Percentiles rank a stretch among this genome's conserved stretches.
Conservation (phyloP, 2,888 invertebrate genomes). For the Microplitis deprimator region DNA sequence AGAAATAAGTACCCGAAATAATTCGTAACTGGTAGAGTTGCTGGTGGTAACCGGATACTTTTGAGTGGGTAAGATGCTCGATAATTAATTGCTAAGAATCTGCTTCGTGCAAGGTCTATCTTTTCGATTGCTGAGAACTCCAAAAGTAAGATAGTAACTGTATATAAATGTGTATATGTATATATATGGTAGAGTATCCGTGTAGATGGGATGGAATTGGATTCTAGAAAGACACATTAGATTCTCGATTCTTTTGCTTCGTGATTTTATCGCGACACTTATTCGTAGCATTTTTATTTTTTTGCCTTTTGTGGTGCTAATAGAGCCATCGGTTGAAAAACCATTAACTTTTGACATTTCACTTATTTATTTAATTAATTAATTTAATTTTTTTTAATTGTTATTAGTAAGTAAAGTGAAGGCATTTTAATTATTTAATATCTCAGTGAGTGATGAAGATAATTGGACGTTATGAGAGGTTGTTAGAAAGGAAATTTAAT, state of each 20-base stretch:
- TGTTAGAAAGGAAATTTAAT: no score
- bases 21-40: background rate
- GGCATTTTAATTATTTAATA: no score
- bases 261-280: slow-evolving; percentile 37
- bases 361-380: no score
- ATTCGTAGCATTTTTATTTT: slow-evolving; percentile 19
- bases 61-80: slow-evolving; percentile 54
- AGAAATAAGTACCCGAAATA: slow-evolving; percentile 23
- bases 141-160: background rate
- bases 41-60: slow-evolving; percentile 62
- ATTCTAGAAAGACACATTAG: background rate
- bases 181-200: no score
- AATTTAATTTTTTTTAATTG: no score
- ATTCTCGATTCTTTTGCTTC: slow-evolving; percentile 18
- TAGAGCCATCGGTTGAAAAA: background rate
- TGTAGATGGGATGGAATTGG: no score
- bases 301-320: background rate
- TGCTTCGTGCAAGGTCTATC: slow-evolving; percentile 36
- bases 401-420: no score
- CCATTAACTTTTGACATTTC: background rate
- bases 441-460: no score
- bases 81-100: slow-evolving; percentile 63
- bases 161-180: no score
- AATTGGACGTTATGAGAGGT: no score
- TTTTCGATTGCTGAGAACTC: background rate